These are phyloP conservation scores for Petrosia ficiformis DNA, from an alignment of 37 sponge, comb jelly and placozoan genomes.

Conservation along the genomic window DNA sequence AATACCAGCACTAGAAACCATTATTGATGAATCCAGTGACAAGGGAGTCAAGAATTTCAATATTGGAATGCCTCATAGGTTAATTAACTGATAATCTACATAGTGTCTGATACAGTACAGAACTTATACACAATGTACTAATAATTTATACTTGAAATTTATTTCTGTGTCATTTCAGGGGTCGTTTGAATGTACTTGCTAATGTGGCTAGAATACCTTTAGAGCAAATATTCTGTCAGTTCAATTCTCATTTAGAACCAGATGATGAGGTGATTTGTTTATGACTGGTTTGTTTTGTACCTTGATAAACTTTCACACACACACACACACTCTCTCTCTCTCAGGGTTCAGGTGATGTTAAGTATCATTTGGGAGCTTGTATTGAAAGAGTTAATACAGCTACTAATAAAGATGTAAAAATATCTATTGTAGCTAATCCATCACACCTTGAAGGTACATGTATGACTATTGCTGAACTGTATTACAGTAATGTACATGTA, in stretches of 20 bases:
- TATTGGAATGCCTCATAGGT: constrained; percentile 95
- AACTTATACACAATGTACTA: neutral
- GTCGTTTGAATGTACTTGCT: constrained; percentile 93
- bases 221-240: constrained; percentile 87
- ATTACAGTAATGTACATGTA: neutral
- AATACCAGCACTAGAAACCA: constrained; percentile 92
- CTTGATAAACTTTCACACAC: no score
- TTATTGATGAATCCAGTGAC: constrained; percentile 71
- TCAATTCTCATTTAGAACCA: constrained; percentile 73
- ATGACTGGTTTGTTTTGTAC: no score
- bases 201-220: constrained; percentile 92
- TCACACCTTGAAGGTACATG: constrained; percentile 95
- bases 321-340: no score
- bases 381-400: constrained; percentile 25
- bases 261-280: constrained; percentile 87
- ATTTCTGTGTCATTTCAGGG: constrained; percentile 46
- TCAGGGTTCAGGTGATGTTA: constrained; percentile 94
- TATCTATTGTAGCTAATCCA: constrained; percentile 92
- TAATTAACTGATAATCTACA: no score
- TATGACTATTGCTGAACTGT: no score
- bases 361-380: constrained; percentile 91
- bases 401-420: constrained; percentile 49
- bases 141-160: no score
- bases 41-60: constrained; percentile 87
- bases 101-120: neutral